Evolutionary conservation across 2,888 invertebrate species (phyloP), one percentile per base, ranked within the genome.

Genomic region (Hirtodrosophila duncani): DNA sequence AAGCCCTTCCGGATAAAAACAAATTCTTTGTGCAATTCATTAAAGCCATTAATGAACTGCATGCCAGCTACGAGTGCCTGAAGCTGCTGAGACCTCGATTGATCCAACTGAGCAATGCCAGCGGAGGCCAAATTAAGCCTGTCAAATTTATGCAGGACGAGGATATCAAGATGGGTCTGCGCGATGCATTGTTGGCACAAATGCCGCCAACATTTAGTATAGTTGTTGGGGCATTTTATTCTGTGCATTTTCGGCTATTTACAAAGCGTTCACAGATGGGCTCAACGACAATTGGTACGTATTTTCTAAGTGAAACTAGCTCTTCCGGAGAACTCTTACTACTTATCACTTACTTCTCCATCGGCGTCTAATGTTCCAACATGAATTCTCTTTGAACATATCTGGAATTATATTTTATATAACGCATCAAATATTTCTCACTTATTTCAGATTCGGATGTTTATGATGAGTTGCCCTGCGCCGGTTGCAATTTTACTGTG

Each of bases 161-260:
- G 89, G 92, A 8, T 89, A 91, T 6, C 81, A 70, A 67, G 24
- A 59, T 63, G 11, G 52, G 63, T 1, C 9, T 84, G 10, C 56
- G 75, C 3, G 72, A 78, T 20, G 62, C 82, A n/a, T 37, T 95
- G 33, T 84, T 94, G 8, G 91, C 93, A 4, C 93, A 93, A 71
- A 83, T 94, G 11, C 93, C 93, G 13, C 84, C 92, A 5, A 89
- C 92, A 69, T 92, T 93, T 69, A 91, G 92, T 78, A 85, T 89
- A 5, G 90, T 93, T 18, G 91, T 94, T 1, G 89, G 91, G 67
- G 90, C 91, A 41, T 95, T 94, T 85, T 95, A 94, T 81, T 91
- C 91, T 85, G 89, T 92, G 11, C 92, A 94, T 3, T 92, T 95
- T 62, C 92, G 91, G 80, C 91, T 93, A 0, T 93, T 93, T 82